Evolutionary conservation across 2,888 invertebrate species (phyloP), one percentile per base, ranked within the genome.

Genomic region (Drosophila demipolita): DNA sequence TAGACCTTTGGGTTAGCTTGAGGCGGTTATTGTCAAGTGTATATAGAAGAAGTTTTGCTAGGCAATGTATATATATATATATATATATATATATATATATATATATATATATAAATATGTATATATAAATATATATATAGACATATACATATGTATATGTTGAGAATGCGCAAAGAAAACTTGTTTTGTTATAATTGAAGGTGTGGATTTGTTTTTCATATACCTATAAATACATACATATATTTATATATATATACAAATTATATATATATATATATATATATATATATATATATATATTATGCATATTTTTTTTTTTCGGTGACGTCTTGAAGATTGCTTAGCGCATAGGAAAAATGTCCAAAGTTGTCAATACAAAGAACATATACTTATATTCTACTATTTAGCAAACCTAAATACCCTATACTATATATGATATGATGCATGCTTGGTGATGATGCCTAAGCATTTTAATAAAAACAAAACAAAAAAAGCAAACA

Each of bases 311-410:
- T 61, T 67, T 69, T 72, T 78, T 81, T 71, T 65, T 63, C 42
- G 38, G 35, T 62, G 69, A 50, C 65, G 62, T 77, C 74, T 67
- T 67, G 26, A 66, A 74, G 59, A 73, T 62, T 77, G 73, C 59
- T 58, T 76, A 76, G 74, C 49, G 75, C 53, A 65, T 72, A 73
- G 77, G 62, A 66, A 73, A 86, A 79, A 80, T 87, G 87, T 87
- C 89, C 85, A 89, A 89, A 87, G 87, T 75, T 87, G 85, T 87
- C 87, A 89, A 89, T 75, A 78, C 78, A 75, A 81, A 79, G 82
- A 83, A 59, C 64, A 70, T 72, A 73, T 53, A 79, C 58, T 50
- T 67, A 62, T 64, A 57, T 61, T 54, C 33, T 65, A 62, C 58
- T 17, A 64, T 64, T 48, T 36, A 72, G 50, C 23, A 15, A 58